phyloP scores from a whole-genome alignment of 2,888 invertebrate species.

The Biston betularia region DNA sequence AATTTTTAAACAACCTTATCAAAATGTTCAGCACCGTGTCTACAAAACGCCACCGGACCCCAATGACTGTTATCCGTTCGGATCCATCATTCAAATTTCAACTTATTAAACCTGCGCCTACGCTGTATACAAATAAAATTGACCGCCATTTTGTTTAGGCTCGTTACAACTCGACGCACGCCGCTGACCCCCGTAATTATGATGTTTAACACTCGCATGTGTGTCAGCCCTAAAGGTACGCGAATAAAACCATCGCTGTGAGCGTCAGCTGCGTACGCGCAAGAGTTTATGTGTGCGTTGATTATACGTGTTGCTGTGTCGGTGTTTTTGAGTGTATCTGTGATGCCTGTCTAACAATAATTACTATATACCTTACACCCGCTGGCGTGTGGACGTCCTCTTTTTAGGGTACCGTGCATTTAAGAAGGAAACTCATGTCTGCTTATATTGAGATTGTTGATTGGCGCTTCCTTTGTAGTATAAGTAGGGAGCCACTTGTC shows the following conservation, averaged over 20 bases:
- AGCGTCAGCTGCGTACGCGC: slow-evolving; percentile 32
- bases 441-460: slow-evolving; percentile 39
- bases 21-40: slow-evolving; percentile 35
- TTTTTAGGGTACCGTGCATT: slow-evolving; percentile 46
- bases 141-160: slow-evolving; percentile 84
- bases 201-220: slow-evolving; percentile 56
- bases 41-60: slow-evolving; percentile 51
- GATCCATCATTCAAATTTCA: slow-evolving; percentile 59
- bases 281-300: slow-evolving; percentile 36
- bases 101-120: slow-evolving; percentile 72
- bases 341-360: slow-evolving; percentile 73
- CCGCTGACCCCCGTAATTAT: slow-evolving; percentile 83
- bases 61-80: slow-evolving; percentile 54
- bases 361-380: slow-evolving; percentile 83
- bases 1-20: slow-evolving; percentile 31
- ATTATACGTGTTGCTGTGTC: slow-evolving; percentile 62
- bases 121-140: slow-evolving; percentile 73
- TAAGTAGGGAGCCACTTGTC: slow-evolving; percentile 39
- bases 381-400: slow-evolving; percentile 58
- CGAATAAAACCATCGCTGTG: slow-evolving; percentile 38
- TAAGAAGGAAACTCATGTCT: slow-evolving; percentile 44
- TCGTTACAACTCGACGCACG: slow-evolving; percentile 84
- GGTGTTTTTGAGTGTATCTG: slow-evolving; percentile 81
- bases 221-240: slow-evolving; percentile 44
- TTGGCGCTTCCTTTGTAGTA: slow-evolving; percentile 39